These are phyloP conservation scores for Diogma glabrata DNA, from an alignment of 2,888 invertebrate species.

Conservation along the genomic window DNA sequence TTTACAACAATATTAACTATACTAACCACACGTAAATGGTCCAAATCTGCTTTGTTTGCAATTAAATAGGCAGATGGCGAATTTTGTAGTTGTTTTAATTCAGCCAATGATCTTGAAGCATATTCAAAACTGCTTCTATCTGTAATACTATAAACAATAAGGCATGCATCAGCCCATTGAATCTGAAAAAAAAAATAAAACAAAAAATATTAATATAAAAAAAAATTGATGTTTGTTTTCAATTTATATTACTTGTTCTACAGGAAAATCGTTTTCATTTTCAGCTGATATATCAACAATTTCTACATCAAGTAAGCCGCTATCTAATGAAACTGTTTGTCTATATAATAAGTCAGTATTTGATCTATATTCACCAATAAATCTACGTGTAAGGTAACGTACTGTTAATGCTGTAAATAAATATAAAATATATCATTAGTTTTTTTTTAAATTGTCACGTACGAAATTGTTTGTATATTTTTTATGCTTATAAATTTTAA, in stretches of 20 bases:
- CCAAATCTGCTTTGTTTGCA: slow-evolving; percentile 70
- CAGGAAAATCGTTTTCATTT: slow-evolving; percentile 46
- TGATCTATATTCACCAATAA: slow-evolving; percentile 70
- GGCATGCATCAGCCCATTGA: slow-evolving; percentile 68
- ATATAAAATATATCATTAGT: too few relatives aligned
- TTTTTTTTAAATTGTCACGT: too few relatives aligned
- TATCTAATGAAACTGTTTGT: slow-evolving; percentile 57
- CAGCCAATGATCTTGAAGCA: slow-evolving; percentile 49
- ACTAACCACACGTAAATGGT: slow-evolving; percentile 61
- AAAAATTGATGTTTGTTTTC: too few relatives aligned
- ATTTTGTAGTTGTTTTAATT: slow-evolving; percentile 43
- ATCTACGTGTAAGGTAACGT: slow-evolving; percentile 62
- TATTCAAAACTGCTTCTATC: slow-evolving; percentile 58
- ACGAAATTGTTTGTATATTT: too few relatives aligned
- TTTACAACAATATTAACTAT: slow-evolving; percentile 11
- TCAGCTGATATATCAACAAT: slow-evolving; percentile 68
- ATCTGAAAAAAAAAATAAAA: slow-evolving; percentile 39
- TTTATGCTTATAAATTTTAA: too few relatives aligned
- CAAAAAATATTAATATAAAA: too few relatives aligned
- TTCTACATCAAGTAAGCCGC: slow-evolving; percentile 60
- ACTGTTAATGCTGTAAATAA: slow-evolving; percentile 59
- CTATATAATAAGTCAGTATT: slow-evolving; percentile 70
- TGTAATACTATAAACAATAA: slow-evolving; percentile 66
- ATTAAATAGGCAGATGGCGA: slow-evolving; percentile 48
- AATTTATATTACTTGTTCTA: slow-evolving; percentile 39